Conservation (phyloP, 2,888 invertebrate species). For the Pristionchus maxplancki region DNA sequence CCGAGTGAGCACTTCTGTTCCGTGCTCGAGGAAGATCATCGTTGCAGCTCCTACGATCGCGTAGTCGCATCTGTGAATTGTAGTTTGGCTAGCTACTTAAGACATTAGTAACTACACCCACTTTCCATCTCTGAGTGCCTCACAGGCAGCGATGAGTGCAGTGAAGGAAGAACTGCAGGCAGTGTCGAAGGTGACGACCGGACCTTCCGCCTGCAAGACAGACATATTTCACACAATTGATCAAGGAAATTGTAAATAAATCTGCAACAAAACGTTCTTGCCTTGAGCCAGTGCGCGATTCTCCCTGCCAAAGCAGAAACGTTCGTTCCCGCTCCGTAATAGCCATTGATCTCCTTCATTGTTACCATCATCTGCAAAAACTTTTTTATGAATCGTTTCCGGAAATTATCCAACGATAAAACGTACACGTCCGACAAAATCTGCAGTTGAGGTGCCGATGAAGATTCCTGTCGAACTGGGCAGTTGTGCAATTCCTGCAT, state of each 20-base stretch:
- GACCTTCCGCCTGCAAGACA: conserved; percentile 82
- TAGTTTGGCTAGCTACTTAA: too few species aligned
- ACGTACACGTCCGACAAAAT: conserved; percentile 64
- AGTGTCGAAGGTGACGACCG: conserved; percentile 94
- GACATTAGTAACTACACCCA: too few species aligned
- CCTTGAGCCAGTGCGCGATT: conserved; percentile 85
- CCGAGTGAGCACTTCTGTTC: conserved; percentile 70
- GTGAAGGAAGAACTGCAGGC: conserved; percentile 96
- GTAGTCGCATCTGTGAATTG: conserved; percentile 56
- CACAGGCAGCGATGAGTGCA: conserved; percentile 71
- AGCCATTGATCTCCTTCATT: conserved; percentile 81
- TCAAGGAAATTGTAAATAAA: background rate
- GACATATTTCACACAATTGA: background rate
- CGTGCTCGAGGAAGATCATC: conserved; percentile 72
- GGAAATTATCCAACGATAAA: background rate
- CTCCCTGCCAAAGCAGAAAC: conserved; percentile 91
- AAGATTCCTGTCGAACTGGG: conserved; percentile 94
- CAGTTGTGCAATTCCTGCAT: conserved; percentile 82
- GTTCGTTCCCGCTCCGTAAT: conserved; percentile 91
- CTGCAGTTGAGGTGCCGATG: conserved; percentile 84
- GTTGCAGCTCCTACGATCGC: conserved; percentile 76
- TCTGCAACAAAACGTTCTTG: too few species aligned
- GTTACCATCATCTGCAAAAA: conserved; percentile 34
- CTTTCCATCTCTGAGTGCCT: conserved; percentile 86
- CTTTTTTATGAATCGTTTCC: background rate